Percentiles rank a stretch among this genome's conserved stretches.
Conservation (phyloP, 2,797 vertebrate genomes). For the Malurus splendens region DNA sequence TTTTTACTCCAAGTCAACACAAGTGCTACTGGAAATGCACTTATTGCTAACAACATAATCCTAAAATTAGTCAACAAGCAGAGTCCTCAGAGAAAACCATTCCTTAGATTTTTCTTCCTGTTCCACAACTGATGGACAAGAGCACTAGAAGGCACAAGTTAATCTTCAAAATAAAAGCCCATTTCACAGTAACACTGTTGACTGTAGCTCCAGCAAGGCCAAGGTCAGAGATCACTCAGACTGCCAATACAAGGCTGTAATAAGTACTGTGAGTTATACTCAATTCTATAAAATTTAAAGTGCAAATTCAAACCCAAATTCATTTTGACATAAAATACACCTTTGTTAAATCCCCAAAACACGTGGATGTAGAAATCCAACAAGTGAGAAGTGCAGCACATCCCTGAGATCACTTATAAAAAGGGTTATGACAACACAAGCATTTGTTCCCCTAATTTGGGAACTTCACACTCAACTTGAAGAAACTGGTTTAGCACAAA, state of each 20-base stretch:
- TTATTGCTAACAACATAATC: not conserved
- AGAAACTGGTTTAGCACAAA: not conserved
- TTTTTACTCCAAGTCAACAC: not conserved
- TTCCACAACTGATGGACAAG: not conserved
- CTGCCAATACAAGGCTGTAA: not conserved
- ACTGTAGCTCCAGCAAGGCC: not conserved
- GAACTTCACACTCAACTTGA: not conserved
- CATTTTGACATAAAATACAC: not conserved
- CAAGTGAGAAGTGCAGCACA: not conserved
- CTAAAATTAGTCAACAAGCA: not conserved
- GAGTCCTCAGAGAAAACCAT: not conserved
- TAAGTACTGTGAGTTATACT: not conserved
- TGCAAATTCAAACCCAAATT: not conserved
- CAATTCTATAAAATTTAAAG: not conserved
- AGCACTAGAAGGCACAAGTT: not conserved
- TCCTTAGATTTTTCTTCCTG: not conserved
- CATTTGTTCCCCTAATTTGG: not conserved
- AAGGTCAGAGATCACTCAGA: not conserved
- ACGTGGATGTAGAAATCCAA: rapidly evolving
- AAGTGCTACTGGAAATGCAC: not conserved
- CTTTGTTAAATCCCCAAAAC: not conserved
- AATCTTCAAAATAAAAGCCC: not conserved
- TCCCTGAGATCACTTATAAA: not conserved
- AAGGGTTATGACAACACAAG: not conserved
- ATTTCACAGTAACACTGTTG: not conserved